phyloP scores from a whole-genome alignment of 2,888 invertebrate genomes.

The Mesorhabditis sp. region DNA sequence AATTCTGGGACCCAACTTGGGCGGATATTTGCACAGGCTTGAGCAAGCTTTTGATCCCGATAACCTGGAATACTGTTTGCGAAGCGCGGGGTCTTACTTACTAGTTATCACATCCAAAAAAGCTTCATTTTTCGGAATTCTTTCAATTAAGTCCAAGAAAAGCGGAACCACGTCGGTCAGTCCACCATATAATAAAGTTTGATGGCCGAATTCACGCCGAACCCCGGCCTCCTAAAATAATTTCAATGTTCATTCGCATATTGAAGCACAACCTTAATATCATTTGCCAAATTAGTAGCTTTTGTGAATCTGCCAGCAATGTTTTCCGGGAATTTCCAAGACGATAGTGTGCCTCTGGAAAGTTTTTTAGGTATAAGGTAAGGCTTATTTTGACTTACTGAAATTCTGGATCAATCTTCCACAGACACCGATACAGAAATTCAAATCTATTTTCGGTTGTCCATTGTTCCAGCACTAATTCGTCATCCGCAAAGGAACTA shows the following conservation, averaged over 20 bases:
- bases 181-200: neutral
- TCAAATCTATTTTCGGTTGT: neutral
- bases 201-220: constrained; percentile 5
- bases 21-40: neutral
- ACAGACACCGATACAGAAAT: neutral
- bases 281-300: neutral
- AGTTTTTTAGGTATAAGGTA: neutral
- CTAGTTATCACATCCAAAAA: neutral
- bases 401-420: neutral
- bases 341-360: neutral
- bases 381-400: neutral
- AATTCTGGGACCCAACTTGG: neutral
- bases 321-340: neutral
- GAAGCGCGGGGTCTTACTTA: neutral
- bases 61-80: neutral
- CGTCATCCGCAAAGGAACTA: neutral
- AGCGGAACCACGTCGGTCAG: neutral
- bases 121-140: neutral
- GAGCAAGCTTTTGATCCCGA: neutral
- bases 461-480: neutral
- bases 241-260: neutral
- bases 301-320: neutral
- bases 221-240: neutral
- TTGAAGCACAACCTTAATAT: neutral
- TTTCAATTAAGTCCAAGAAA: constrained; percentile 3